phyloP scores from a whole-genome alignment of 2,888 invertebrate genomes.

The Acheta domesticus region DNA sequence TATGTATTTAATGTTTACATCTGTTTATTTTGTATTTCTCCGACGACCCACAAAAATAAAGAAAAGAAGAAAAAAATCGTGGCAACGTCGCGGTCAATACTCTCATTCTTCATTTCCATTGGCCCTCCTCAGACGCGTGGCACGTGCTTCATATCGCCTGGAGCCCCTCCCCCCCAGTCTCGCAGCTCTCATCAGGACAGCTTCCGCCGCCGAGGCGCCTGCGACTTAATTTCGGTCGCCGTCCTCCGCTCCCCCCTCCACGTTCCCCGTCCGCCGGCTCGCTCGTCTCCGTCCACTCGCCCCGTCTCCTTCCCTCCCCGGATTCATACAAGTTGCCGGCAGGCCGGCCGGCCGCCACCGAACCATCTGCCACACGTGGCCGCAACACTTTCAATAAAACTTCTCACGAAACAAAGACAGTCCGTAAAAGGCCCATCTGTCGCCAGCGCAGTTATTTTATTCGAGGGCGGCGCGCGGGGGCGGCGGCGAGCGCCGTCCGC shows the following conservation, averaged over 20 bases:
- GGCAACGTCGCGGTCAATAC: no score
- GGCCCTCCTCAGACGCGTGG: no score
- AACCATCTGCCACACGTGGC: conserved; percentile 3
- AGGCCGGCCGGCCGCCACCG: not conserved
- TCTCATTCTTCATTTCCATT: no score
- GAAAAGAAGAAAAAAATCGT: no score
- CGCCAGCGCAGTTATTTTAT: conserved; percentile 4
- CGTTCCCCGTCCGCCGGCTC: no score
- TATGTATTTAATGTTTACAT: no score
- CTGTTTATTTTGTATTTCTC: no score
- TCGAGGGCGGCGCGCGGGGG: not conserved
- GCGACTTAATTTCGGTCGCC: not conserved
- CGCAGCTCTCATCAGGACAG: not conserved
- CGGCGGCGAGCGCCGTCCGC: not conserved
- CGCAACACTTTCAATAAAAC: conserved; percentile 6
- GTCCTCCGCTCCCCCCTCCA: not conserved
- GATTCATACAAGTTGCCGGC: not conserved
- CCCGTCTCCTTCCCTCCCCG: not conserved
- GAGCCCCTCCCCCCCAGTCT: not conserved
- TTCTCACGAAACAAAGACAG: conserved; percentile 18
- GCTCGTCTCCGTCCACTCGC: not conserved
- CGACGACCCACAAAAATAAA: no score
- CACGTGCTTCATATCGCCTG: not conserved
- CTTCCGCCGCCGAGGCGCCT: not conserved
- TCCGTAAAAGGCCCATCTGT: conserved; percentile 5